Conservation (phyloP, 2,797 vertebrate species). For the Coregonus suidteri region DNA sequence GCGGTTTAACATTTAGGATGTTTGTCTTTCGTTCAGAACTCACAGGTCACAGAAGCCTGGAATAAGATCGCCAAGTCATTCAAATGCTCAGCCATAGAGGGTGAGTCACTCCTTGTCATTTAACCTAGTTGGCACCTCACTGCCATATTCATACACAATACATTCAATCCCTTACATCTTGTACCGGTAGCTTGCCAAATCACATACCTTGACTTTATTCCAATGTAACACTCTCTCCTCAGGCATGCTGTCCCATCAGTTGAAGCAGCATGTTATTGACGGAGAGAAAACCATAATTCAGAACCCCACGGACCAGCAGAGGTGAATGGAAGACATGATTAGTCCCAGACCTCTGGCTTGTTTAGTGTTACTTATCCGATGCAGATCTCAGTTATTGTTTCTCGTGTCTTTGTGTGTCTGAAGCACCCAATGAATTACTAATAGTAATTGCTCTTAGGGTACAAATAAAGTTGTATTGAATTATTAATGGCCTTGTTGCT, state of each 20-base stretch:
- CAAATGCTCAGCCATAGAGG: conserved; percentile 95
- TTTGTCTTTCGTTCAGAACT: conserved; percentile 77
- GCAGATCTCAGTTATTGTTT: not conserved
- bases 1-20: not conserved
- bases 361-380: not conserved
- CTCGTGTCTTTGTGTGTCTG: not conserved
- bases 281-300: conserved; percentile 98
- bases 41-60: conserved; percentile 97
- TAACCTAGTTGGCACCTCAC: not conserved
- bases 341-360: not conserved
- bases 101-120: conserved; percentile 56
- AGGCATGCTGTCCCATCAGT: conserved; percentile 98
- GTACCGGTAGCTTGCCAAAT: too few relatives aligned
- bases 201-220: too few relatives aligned
- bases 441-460: too few relatives aligned
- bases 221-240: conserved; percentile 3
- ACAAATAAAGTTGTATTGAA: not conserved
- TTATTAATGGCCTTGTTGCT: not conserved
- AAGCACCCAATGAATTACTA: too few relatives aligned
- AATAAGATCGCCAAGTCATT: conserved; percentile 98
- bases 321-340: conserved; percentile 68
- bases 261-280: conserved; percentile 96
- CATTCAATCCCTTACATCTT: not conserved
- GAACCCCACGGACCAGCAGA: conserved; percentile 96
- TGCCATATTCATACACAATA: too few relatives aligned